Evolutionary conservation across 2,797 vertebrate species (phyloP).

Genomic region (Xenopus petersii): DNA sequence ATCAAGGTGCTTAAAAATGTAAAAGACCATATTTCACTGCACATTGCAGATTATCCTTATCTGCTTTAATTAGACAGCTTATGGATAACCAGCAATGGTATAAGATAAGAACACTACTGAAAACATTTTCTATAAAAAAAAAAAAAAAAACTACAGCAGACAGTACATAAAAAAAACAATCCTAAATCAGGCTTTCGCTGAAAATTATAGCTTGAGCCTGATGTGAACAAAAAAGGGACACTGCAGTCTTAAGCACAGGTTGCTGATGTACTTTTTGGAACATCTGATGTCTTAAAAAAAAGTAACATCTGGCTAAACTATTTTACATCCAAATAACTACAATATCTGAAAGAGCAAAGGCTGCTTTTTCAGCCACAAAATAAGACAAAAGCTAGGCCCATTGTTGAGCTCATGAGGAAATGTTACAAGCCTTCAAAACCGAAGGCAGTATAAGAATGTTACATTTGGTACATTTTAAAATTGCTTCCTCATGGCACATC

Average conservation of each 20-base stretch:
- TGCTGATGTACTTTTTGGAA: slow-evolving; percentile 90
- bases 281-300: slow-evolving; percentile 93
- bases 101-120: slow-evolving; percentile 67
- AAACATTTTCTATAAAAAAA: slow-evolving; percentile 62
- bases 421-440: slow-evolving; percentile 97
- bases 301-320: slow-evolving; percentile 99
- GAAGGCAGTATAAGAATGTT: slow-evolving; percentile 95
- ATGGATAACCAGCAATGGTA: slow-evolving; percentile 56
- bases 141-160: slow-evolving; percentile 71
- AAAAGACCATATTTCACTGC: slow-evolving; percentile 79
- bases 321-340: slow-evolving; percentile 99
- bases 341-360: slow-evolving; percentile 99
- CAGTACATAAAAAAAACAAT: slow-evolving; percentile 64
- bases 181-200: slow-evolving; percentile 71
- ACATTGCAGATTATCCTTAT: slow-evolving; percentile 72
- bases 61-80: slow-evolving; percentile 51
- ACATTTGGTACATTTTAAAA: slow-evolving; percentile 93
- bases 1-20: slow-evolving; percentile 81
- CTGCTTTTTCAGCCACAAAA: slow-evolving; percentile 99
- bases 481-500: slow-evolving; percentile 98
- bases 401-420: slow-evolving; percentile 93
- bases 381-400: slow-evolving; percentile 98
- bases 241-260: slow-evolving; percentile 99
- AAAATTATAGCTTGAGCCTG: slow-evolving; percentile 74
- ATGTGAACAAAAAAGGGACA: slow-evolving; percentile 90